Evolutionary conservation across 2,888 invertebrate genomes (phyloP).

Genomic region (Phoenoteleia sp.): DNA sequence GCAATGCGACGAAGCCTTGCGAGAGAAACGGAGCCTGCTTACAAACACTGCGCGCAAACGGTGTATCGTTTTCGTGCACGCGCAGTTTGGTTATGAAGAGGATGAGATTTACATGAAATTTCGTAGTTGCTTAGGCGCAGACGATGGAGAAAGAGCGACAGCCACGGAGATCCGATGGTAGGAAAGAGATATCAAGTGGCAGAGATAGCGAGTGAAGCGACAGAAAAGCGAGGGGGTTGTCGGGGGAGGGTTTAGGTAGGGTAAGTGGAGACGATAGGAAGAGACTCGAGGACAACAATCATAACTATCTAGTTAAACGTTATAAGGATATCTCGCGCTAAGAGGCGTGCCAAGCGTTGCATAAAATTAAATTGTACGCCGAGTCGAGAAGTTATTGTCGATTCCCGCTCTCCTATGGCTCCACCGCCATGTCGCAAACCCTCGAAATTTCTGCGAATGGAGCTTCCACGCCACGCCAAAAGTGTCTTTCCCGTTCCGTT

Average conservation of each 20-base stretch:
- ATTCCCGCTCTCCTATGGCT: slow-evolving; percentile 79
- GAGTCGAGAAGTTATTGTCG: slow-evolving; percentile 86
- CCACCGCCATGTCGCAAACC: slow-evolving; percentile 69
- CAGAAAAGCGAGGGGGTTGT: neutral
- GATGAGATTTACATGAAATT: slow-evolving; percentile 78
- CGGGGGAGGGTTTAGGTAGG: slow-evolving; percentile 39
- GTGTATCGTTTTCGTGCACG: slow-evolving; percentile 46
- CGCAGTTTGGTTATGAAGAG: slow-evolving; percentile 68
- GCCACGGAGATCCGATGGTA: slow-evolving; percentile 26
- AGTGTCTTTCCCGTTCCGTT: slow-evolving; percentile 28
- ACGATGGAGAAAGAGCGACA: slow-evolving; percentile 46
- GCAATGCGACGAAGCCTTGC: slow-evolving; percentile 75
- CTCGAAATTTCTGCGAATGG: slow-evolving; percentile 70
- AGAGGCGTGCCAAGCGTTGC: slow-evolving; percentile 86
- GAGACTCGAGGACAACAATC: slow-evolving; percentile 84
- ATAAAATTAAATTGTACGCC: slow-evolving; percentile 86
- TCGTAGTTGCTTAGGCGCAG: slow-evolving; percentile 74
- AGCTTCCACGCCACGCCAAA: slow-evolving; percentile 27
- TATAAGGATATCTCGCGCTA: slow-evolving; percentile 86
- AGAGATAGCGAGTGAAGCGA: slow-evolving; percentile 19
- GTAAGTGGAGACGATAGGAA: slow-evolving; percentile 67
- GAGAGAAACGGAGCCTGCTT: slow-evolving; percentile 76
- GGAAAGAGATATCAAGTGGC: neutral
- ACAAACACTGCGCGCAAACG: slow-evolving; percentile 39
- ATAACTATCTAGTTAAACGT: slow-evolving; percentile 86